Base-by-base conservation (phyloP, 1,140 invertebrate genomes). In the Drosophila ogumai region DNA sequence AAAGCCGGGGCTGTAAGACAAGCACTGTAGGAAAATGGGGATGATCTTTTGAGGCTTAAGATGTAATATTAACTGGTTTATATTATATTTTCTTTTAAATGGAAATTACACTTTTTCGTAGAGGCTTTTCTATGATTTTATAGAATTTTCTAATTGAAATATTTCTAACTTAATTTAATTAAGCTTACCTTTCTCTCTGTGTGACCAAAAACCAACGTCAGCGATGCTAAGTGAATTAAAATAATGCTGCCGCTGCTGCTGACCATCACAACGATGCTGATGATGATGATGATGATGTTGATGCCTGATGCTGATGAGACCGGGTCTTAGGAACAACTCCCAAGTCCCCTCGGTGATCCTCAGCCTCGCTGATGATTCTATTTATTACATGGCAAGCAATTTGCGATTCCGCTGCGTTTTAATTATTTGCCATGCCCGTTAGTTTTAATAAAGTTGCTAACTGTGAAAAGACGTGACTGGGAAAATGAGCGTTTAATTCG, bases 371-470 rank as follows among this genome's bases (percentile, higher is more conserved):
- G 84, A 88, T 88, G 84, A 90, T 88, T 88, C 84, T 90, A 88
- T 88, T 88, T 88, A 88, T 88, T 88, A 88, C 85, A 81, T 73
- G 85, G 66, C 44, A 64, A 59, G 85, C 85, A 90, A 88, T 88
- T 88, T 90, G 84, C 84, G 67, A 90, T 84, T 66, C 49, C 58
- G 65, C 85, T 81, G 85, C 81, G 76, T 88, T 88, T 88, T 90
- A 88, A 88, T 88, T 88, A 88, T 90, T 84, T 84, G 52, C 80
- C 80, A 55, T 78, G 81, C 80, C 81, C 84, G 84, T 88, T 88
- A 88, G 84, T 90, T 88, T 88, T 88, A 88, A 88, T 88, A 88
- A 88, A 88, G 84, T 84, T 88, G 84, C 84, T 88, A 88, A 88
- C 84, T 88, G 84, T 88, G 84, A 88, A 88, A 80, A 79, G 86